phyloP scores from a whole-genome alignment of 2,888 invertebrate species.

The Cetonia aurata region DNA sequence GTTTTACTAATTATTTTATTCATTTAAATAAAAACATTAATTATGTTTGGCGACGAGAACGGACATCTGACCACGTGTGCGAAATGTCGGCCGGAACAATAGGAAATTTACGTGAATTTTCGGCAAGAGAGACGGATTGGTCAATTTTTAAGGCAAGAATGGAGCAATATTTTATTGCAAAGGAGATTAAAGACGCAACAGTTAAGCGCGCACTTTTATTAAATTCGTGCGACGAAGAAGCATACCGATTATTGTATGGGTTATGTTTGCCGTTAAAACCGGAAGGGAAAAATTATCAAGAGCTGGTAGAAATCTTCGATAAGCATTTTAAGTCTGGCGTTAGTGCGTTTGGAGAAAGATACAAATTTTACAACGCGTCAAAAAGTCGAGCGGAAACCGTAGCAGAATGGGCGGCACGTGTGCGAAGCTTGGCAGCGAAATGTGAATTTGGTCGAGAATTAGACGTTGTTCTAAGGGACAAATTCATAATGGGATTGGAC shows the following conservation, averaged over 20 bases:
- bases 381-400: neutral
- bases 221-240: neutral
- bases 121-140: neutral
- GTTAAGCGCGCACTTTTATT: neutral
- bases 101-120: neutral
- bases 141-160: neutral
- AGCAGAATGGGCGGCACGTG: neutral
- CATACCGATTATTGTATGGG: neutral
- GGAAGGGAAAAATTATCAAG: neutral
- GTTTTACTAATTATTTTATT: too few relatives aligned
- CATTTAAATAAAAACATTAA: too few relatives aligned
- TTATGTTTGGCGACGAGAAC: neutral
- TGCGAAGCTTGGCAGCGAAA: neutral
- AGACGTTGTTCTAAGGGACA: neutral
- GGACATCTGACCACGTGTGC: neutral
- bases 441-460: neutral
- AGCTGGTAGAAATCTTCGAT: neutral
- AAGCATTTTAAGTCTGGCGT: neutral
- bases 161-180: neutral
- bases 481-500: neutral
- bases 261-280: neutral
- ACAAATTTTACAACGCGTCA: neutral
- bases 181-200: neutral
- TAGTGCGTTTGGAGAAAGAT: neutral
- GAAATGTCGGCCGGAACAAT: neutral